Percentiles rank a stretch among this genome's conserved stretches.
phyloP scores from a whole-genome alignment of 2,113 vertebrate species.

The Oreocharis arfaki region DNA sequence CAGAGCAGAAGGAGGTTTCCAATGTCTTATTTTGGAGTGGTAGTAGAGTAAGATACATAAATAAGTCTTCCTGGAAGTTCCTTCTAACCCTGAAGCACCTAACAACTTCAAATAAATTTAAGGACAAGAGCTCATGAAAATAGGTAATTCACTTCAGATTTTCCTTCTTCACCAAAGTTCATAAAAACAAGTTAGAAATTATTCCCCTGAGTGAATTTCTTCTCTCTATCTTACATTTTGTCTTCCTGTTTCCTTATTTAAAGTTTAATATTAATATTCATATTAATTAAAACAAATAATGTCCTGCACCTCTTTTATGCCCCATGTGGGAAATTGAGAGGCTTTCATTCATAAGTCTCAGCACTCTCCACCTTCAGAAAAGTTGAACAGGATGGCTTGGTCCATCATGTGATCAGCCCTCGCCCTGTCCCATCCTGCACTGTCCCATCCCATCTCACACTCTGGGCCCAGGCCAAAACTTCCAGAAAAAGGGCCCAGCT shows the following conservation, averaged over 20 bases:
- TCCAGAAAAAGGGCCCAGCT: background rate
- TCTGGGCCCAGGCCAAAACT: background rate
- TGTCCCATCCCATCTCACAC: background rate
- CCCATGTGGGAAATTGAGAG: background rate
- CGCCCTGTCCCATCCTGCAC: background rate
- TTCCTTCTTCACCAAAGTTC: background rate
- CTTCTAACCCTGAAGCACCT: background rate
- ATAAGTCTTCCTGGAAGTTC: background rate
- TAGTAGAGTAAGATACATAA: background rate
- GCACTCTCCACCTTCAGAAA: background rate
- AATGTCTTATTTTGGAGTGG: background rate
- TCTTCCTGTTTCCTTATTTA: background rate
- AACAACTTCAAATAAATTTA: background rate
- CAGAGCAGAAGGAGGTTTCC: background rate
- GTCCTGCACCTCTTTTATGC: background rate
- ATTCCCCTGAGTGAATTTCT: background rate
- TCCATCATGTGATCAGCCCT: background rate
- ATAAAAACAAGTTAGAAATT: background rate
- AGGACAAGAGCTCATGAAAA: background rate
- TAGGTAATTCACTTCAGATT: background rate
- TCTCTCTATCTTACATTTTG: background rate
- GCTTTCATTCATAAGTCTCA: background rate
- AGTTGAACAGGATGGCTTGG: background rate
- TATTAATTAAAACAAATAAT: background rate
- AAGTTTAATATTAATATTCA: background rate